A percentile compares a stretch with the other conserved stretches of the same genome.
Evolutionary conservation across 2,797 vertebrate species (phyloP).

Genomic region (Crypturellus tataupa): DNA sequence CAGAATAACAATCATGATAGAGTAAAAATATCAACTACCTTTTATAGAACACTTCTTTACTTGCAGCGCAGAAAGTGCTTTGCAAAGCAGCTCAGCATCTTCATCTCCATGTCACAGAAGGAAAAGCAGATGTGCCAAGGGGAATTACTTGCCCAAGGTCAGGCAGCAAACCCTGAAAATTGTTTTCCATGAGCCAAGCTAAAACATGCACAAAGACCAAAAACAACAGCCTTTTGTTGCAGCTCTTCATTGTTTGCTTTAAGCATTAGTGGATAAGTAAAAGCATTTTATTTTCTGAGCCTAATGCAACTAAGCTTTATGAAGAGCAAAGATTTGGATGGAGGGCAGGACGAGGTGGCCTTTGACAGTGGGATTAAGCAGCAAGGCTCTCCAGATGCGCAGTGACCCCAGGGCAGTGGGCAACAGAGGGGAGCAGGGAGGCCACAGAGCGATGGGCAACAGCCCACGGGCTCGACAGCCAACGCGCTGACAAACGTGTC

Average conservation of each 20-base stretch:
- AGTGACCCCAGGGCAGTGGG: background rate
- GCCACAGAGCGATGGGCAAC: background rate
- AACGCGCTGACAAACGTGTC: background rate
- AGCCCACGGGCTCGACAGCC: background rate
- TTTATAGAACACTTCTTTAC: background rate
- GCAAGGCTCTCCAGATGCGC: background rate
- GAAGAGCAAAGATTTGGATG: background rate
- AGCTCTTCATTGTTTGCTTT: slow-evolving; percentile 26
- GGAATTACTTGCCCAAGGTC: slow-evolving; percentile 24
- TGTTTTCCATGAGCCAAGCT: background rate
- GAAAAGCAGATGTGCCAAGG: background rate
- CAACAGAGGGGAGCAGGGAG: background rate
- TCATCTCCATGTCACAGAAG: slow-evolving; percentile 33
- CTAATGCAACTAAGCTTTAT: background rate
- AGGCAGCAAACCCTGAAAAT: slow-evolving; percentile 15
- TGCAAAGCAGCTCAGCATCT: background rate
- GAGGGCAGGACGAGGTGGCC: background rate
- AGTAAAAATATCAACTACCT: slow-evolving; percentile 30
- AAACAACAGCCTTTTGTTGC: slow-evolving; percentile 16
- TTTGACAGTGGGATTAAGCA: background rate
- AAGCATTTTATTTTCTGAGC: background rate
- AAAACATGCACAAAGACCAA: background rate
- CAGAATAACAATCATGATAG: background rate
- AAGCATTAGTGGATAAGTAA: background rate
- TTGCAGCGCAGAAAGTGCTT: background rate